A percentile compares a stretch with the other conserved stretches of the same genome.
phyloP scores from a whole-genome alignment of 1,140 invertebrate genomes.

The Drosophila tani region DNA sequence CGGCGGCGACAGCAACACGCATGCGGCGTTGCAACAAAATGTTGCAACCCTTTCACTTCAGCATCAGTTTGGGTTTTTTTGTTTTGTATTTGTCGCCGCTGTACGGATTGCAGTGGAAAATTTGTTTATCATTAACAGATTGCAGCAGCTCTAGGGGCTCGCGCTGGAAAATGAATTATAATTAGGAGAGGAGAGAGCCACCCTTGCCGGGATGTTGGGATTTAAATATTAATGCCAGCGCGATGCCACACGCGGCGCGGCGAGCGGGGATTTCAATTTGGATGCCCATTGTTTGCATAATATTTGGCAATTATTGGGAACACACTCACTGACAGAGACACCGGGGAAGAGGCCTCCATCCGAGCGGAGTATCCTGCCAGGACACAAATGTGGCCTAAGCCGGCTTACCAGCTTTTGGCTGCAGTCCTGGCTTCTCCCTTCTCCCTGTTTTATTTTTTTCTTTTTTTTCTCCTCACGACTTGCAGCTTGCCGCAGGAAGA shows the following conservation, averaged over 20 bases:
- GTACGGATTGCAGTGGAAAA: constrained; percentile 61
- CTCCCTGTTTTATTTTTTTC: background rate
- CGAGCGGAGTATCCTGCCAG: constrained; percentile 37
- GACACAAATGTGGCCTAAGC: constrained; percentile 56
- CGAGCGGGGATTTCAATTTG: constrained; percentile 64
- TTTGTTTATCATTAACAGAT: constrained; percentile 82
- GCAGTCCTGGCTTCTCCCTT: background rate
- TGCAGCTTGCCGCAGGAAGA: constrained; percentile 49
- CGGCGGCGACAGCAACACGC: constrained; percentile 37
- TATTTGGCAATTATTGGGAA: constrained; percentile 82
- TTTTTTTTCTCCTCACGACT: constrained; percentile 2
- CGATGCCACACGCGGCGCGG: constrained; percentile 77
- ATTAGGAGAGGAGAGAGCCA: constrained; percentile 44
- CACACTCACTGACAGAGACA: constrained; percentile 74
- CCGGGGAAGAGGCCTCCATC: background rate
- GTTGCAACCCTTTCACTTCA: constrained; percentile 63
- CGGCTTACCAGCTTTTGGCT: constrained; percentile 63
- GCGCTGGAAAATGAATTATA: constrained; percentile 76
- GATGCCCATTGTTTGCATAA: constrained; percentile 79
- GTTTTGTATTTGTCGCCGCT: constrained; percentile 18
- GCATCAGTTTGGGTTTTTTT: constrained; percentile 5
- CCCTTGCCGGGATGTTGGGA: constrained; percentile 30
- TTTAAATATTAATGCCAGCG: constrained; percentile 76
- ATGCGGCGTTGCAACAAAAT: constrained; percentile 50
- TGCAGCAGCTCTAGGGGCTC: constrained; percentile 39